Conservation (phyloP, 2,888 invertebrate species). For the Tyria jacobaeae region DNA sequence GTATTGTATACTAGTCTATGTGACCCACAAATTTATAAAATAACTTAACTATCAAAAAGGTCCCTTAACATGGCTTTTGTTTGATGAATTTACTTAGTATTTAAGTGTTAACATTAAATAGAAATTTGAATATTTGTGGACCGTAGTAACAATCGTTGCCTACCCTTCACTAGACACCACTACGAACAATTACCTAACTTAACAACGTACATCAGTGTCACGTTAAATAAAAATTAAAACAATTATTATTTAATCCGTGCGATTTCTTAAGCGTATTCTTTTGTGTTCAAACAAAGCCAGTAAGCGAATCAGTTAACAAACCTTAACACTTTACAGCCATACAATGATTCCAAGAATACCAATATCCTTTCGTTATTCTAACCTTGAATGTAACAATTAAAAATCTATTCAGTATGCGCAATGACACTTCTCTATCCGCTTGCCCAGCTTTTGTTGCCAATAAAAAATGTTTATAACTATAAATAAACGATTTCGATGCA, state of each 20-base stretch:
- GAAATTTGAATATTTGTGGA: too few species aligned
- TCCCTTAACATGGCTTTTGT: not conserved
- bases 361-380: slow-evolving; percentile 72
- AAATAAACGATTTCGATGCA: slow-evolving; percentile 71
- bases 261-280: slow-evolving; percentile 46
- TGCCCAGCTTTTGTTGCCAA: slow-evolving; percentile 72
- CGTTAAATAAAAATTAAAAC: slow-evolving; percentile 21
- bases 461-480: slow-evolving; percentile 74
- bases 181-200: not conserved
- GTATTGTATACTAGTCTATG: too few species aligned
- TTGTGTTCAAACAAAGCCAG: slow-evolving; percentile 53
- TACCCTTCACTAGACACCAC: not conserved
- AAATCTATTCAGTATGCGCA: slow-evolving; percentile 77
- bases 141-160: not conserved
- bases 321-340: slow-evolving; percentile 57
- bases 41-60: not conserved
- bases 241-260: slow-evolving; percentile 44
- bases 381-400: slow-evolving; percentile 73
- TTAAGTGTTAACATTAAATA: not conserved
- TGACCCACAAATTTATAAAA: not conserved
- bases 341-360: slow-evolving; percentile 67
- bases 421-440: slow-evolving; percentile 64
- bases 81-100: not conserved
- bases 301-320: slow-evolving; percentile 53
- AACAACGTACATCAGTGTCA: slow-evolving; percentile 3